Percentiles rank a stretch among this genome's conserved stretches.
These are phyloP conservation scores for Piezodorus guildinii DNA, from an alignment of 1,140 invertebrate genomes.

Conservation along the genomic window DNA sequence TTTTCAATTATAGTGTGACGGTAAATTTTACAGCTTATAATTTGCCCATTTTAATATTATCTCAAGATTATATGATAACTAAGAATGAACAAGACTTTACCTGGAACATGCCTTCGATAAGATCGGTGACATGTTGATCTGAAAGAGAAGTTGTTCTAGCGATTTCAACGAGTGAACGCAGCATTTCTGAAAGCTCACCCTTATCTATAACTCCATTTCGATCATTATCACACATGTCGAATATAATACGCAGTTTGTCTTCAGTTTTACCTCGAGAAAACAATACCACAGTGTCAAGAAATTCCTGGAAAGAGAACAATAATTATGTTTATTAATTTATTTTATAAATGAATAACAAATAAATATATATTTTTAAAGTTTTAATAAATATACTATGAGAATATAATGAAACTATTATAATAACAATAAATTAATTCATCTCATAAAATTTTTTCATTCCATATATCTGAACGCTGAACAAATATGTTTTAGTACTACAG, in stretches of 20 bases:
- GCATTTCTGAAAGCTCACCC: slow-evolving; percentile 85
- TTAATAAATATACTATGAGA: too few relatives aligned
- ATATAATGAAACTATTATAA: too few relatives aligned
- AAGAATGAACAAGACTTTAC: slow-evolving; percentile 34
- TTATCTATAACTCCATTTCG: slow-evolving; percentile 91
- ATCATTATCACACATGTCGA: slow-evolving; percentile 98
- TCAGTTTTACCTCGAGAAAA: slow-evolving; percentile 86
- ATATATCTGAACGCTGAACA: too few relatives aligned
- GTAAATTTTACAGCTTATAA: too few relatives aligned
- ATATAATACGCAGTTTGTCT: slow-evolving; percentile 92
- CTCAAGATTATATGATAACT: too few relatives aligned
- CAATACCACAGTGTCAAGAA: slow-evolving; percentile 87
- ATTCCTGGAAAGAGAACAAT: slow-evolving; percentile 51
- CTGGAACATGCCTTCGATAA: slow-evolving; percentile 91
- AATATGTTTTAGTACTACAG: too few relatives aligned
- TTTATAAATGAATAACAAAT: too few relatives aligned
- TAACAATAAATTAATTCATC: too few relatives aligned
- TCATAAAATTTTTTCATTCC: too few relatives aligned
- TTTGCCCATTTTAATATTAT: too few relatives aligned
- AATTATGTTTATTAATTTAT: background rate
- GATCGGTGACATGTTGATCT: slow-evolving; percentile 78
- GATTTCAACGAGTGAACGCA: slow-evolving; percentile 87
- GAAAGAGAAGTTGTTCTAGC: slow-evolving; percentile 81
- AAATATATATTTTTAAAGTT: too few relatives aligned
- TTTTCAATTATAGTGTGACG: too few relatives aligned